Base-by-base conservation (phyloP, 1,140 invertebrate species). In the Oppia nitens region DNA sequence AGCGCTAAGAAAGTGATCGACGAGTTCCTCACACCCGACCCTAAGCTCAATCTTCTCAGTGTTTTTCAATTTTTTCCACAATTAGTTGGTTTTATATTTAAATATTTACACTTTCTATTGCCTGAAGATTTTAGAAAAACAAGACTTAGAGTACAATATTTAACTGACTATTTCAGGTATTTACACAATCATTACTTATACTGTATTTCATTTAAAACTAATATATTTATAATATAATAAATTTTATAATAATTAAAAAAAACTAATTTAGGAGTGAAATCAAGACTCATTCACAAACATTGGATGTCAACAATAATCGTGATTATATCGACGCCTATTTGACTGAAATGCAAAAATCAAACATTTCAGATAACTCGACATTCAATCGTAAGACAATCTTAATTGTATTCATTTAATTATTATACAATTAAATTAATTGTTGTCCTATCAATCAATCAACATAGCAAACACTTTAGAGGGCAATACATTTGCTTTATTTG, bases 311-410 rank as follows among this genome's bases (percentile, higher is more conserved):
- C 24, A 76, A 79, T 47, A 80, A 82, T 1, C 76, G 83, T 54
- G 86, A 91, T 71, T 80, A 91, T 21, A 89, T 92, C 77, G 87
- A 91, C 65, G 79, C 81, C 9, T 91, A 89, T 67, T 72, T 91
- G 20, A 75, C 83, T 45, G 79, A 85, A 73, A 82, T 85, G 75
- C 68, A 78, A 45, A 64, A 70, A 23, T 54, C 60, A 59, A 40
- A 57, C 63, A 47, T 62, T 60, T 32, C 64, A 62, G 26, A 56
- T 55, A 57, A 54, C 60, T 62, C 3, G 57, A 61, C 51, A 3
- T 56, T 27, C 6, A 47, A 17, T 53, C 23, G 53, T 9, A 23
- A 21, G 12, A 12, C n/a, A 57, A 20, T 0, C 55, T 3, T 20
- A 9, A 1, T 12, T 28, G 40, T 4, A 1, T 26, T 27, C 4